Percentiles rank a stretch among this genome's conserved stretches.
Conservation (phyloP, 2,113 vertebrate genomes). For the Potamarius usumacintae region DNA sequence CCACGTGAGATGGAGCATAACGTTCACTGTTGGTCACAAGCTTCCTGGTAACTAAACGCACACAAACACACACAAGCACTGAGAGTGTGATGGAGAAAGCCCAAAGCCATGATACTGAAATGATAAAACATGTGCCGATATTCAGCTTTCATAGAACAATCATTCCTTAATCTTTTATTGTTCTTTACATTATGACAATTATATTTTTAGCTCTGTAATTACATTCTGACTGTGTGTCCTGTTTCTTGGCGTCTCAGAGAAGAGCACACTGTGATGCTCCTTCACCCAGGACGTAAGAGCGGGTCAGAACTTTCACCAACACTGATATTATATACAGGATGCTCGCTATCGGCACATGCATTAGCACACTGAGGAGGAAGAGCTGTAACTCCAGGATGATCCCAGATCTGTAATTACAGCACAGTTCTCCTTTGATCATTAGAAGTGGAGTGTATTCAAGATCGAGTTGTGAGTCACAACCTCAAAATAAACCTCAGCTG, state of each 20-base stretch:
- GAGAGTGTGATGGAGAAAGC: slow-evolving; percentile 56
- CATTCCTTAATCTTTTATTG: not conserved
- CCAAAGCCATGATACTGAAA: slow-evolving; percentile 59
- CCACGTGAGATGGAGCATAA: not conserved
- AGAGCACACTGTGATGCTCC: not conserved
- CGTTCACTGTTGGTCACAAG: not conserved
- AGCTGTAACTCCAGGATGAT: not conserved
- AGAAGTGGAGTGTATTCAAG: not conserved
- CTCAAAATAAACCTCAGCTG: not conserved
- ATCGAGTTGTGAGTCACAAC: not conserved
- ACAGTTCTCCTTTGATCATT: not conserved
- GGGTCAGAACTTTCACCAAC: not conserved
- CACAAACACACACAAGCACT: not conserved
- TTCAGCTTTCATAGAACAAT: not conserved
- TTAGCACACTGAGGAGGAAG: not conserved
- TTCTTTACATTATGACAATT: not conserved
- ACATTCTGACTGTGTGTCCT: not conserved
- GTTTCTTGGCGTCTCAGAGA: not conserved
- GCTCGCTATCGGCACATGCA: not conserved
- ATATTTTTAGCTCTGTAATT: no score
- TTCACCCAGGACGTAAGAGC: not conserved
- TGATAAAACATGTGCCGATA: slow-evolving; percentile 35
- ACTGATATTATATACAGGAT: not conserved
- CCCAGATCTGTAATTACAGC: not conserved
- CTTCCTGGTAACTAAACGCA: not conserved